phyloP scores from a whole-genome alignment of 1,140 invertebrate species.

The Heliconius nattereri region DNA sequence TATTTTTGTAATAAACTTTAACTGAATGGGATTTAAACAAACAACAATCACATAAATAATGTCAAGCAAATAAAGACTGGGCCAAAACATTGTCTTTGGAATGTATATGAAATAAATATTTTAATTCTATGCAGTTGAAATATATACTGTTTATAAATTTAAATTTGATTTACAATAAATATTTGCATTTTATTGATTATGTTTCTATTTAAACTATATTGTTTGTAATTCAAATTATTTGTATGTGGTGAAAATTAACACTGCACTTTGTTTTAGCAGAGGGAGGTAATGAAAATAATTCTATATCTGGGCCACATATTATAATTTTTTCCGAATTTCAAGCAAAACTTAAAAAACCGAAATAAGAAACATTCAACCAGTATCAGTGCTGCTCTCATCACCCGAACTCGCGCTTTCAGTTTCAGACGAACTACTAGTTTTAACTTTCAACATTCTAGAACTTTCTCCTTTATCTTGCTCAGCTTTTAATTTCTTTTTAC shows the following conservation, averaged over 20 bases:
- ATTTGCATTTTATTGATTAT: no score
- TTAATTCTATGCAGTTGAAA: not conserved
- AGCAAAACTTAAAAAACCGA: not conserved
- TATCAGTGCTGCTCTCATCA: conserved; percentile 72
- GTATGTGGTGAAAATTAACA: not conserved
- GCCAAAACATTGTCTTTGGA: not conserved
- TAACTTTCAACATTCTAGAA: conserved; percentile 47
- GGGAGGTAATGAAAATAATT: no score
- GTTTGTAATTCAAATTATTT: no score
- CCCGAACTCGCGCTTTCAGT: conserved; percentile 73
- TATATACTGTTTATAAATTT: not conserved
- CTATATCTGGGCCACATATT: no score
- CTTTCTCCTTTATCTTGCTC: conserved; percentile 41
- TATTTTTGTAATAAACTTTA: not conserved
- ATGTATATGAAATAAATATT: not conserved
- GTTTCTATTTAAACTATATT: no score
- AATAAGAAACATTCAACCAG: conserved; percentile 52
- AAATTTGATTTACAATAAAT: not conserved
- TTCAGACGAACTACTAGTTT: conserved; percentile 68
- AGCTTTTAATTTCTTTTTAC: conserved; percentile 54
- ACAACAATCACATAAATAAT: no score
- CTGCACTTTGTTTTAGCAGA: no score
- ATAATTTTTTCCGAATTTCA: no score
- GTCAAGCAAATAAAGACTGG: not conserved
- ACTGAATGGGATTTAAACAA: not conserved